These are phyloP conservation scores for Oryzias javanicus DNA, from an alignment of 2,113 vertebrate species.

Conservation along the genomic window DNA sequence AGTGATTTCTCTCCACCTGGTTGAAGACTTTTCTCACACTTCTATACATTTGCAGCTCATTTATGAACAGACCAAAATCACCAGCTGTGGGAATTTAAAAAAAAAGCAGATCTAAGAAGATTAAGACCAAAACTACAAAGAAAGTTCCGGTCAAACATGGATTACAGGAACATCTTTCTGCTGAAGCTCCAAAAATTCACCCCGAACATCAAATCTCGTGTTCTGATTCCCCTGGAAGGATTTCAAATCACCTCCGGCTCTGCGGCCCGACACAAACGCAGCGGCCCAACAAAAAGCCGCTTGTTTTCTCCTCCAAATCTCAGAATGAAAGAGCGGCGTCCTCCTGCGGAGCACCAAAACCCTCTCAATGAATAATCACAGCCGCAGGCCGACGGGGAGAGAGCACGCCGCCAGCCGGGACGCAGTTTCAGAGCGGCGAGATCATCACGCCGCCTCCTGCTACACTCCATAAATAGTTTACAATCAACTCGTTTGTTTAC, in stretches of 20 bases:
- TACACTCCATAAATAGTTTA: no score
- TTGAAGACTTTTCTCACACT: no score
- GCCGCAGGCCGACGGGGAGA: not conserved
- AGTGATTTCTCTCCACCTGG: no score
- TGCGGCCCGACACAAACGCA: not conserved
- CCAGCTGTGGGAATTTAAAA: no score
- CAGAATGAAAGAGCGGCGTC: not conserved
- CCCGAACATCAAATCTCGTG: not conserved
- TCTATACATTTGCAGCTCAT: no score
- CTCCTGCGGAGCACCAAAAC: not conserved
- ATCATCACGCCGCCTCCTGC: not conserved
- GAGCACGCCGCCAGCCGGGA: not conserved
- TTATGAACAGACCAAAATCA: no score
- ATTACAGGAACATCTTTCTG: constrained; percentile 1
- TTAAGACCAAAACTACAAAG: no score
- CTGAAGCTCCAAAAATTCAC: not conserved
- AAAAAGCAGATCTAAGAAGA: no score
- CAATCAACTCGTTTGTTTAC: no score
- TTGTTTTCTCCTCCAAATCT: not conserved
- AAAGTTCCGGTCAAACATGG: no score
- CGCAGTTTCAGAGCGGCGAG: not conserved
- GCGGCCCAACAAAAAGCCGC: not conserved
- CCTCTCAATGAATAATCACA: not conserved
- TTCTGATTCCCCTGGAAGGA: not conserved
- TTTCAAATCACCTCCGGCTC: not conserved